These are phyloP conservation scores for Actenoides hombroni DNA, from an alignment of 2,113 vertebrate species.

Conservation along the genomic window DNA sequence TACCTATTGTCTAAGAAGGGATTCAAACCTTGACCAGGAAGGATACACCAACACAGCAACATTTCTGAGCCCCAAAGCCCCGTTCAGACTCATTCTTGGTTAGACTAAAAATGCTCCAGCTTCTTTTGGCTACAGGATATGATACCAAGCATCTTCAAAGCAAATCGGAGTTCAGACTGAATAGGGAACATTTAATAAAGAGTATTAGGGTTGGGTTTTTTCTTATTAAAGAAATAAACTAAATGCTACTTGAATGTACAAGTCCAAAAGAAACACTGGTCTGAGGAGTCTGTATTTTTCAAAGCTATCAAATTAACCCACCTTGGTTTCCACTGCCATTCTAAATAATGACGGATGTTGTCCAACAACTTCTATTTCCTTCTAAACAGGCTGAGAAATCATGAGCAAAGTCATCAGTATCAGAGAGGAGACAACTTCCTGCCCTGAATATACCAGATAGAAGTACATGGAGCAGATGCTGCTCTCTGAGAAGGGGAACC, in stretches of 20 bases:
- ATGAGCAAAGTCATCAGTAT: neutral
- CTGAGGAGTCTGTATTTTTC: neutral
- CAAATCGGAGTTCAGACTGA: neutral
- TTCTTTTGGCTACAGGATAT: neutral
- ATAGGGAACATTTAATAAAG: neutral
- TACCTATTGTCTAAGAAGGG: neutral
- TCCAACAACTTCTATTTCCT: neutral
- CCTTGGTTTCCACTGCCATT: neutral
- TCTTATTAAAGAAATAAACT: slow-evolving; percentile 9
- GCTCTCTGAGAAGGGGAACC: neutral
- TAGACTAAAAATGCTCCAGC: neutral
- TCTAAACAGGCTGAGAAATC: neutral
- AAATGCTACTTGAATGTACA: neutral
- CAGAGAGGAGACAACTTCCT: neutral
- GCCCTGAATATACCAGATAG: neutral
- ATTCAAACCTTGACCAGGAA: neutral
- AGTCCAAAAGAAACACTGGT: neutral
- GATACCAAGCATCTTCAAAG: neutral
- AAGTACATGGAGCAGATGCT: neutral
- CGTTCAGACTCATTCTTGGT: neutral
- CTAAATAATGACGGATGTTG: neutral
- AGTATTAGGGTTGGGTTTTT: neutral
- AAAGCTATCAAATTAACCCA: neutral
- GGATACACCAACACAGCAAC: neutral
- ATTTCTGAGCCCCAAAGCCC: neutral